Base-by-base conservation (phyloP, 2,888 invertebrate genomes). In the Pedicia rivosa region DNA sequence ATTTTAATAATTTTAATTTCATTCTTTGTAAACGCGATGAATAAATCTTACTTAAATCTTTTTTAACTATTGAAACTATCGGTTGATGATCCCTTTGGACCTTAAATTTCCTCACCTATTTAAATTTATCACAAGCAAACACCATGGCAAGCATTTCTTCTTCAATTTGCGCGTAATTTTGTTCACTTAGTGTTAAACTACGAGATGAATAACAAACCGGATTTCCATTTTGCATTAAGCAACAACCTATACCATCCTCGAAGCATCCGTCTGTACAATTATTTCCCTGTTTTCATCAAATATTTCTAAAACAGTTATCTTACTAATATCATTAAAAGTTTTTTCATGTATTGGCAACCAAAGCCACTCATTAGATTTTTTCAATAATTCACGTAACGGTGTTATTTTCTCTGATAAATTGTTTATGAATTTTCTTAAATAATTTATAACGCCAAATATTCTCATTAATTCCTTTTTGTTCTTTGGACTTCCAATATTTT, bases 71-170 rank as follows among this genome's bases (percentile, higher is more conserved):
- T 3, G 41, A 30, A 6, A 44, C 36, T 26, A 48, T 37, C 4
- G 45, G 46, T 38, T 44, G 46, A 35, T 48, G 45, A 28, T 46
- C 45, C 5, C 41, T 43, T 29, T 48, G 39, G n/a, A 48, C 40
- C 13, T 25, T 31, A 17, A 46, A 39, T 37, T 35, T 32, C 8
- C 38, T 20, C 3, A 46, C 48, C 42, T 44, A 46, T 6, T 47
- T 34, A 39, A 40, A 46, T 28, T 32, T 35, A 24, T 39, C 34
- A n/a, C 26, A 22, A 5, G 34, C 31, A 36, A 36, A 42, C 1
- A 34, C 34, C 2, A 42, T 32, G 5, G 39, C 39, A 10, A 43
- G 22, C n/a, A 43, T 20, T 26, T 41, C 37, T 36, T 43, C 41
- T 36, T 43, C 41, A 15, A 34, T 36, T 30, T 43, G 39, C 6